Base-by-base conservation (phyloP, 2,888 invertebrate species). In the Dynastes hyllus region DNA sequence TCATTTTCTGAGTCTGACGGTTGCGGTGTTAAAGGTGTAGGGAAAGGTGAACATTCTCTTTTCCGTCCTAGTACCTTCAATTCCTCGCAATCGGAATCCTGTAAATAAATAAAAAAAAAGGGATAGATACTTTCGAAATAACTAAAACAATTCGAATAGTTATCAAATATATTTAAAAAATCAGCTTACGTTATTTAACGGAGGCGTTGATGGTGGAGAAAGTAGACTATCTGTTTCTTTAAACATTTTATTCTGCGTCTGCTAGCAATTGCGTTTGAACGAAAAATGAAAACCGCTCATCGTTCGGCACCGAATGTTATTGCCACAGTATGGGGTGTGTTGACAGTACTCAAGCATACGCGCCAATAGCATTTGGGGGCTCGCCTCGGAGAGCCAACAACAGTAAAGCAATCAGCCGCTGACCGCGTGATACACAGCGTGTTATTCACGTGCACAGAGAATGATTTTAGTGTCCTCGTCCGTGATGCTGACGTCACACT, bases 391-490 rank as follows among this genome's bases (percentile, higher is more conserved):
- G 86, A 87, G 85, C 95, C 94, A 94, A 94, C 94, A 87, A 87
- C 86, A 83, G 85, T 75, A 80, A 75, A 82, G 87, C 87, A 91
- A 92, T 93, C 96, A 96, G 93, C 92, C 94, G 92, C 90, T 90
- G 89, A 89, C 90, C 91, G 94, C 95, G 94, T 96, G 96, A 91
- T 92, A 91, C 89, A 87, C 89, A 90, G 93, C 92, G 92, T 93
- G 93, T 88, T 93, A 93, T 95, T 95, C 96, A 96, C 96, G 95
- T 96, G 96, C 92, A 92, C 93, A 89, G 89, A 89, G 93, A 91
- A 93, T 95, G 95, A 92, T 93, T 89, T 88, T 89, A 89, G 91
- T 91, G 89, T 88, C 87, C 88, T 88, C 89, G 90, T 90, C 90
- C 93, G 93, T 93, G 93, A 92, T 91, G 91, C 87, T 91, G 91